A percentile compares a stretch with the other conserved stretches of the same genome.
These are phyloP conservation scores for Trachemys scripta DNA, from an alignment of 2,113 vertebrate genomes.

Conservation along the genomic window DNA sequence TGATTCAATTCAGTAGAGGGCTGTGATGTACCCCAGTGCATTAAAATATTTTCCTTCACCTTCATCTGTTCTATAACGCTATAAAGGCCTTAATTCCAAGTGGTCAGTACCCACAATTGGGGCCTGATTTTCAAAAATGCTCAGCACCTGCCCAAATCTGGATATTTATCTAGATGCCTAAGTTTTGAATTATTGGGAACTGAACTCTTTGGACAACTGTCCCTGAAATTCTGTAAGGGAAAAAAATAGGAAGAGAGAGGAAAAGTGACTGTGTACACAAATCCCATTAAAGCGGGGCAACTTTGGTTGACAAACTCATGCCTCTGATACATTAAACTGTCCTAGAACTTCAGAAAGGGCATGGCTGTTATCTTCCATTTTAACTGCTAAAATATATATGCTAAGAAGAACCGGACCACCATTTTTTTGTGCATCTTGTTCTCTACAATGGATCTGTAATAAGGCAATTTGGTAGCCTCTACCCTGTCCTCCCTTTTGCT, in stretches of 20 bases:
- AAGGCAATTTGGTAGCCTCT: neutral
- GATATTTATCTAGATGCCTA: neutral
- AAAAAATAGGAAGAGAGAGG: neutral
- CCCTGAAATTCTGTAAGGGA: neutral
- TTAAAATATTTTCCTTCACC: neutral
- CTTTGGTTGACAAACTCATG: neutral
- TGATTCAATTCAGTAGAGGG: neutral
- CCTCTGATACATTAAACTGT: neutral
- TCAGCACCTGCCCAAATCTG: neutral
- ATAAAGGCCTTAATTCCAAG: neutral
- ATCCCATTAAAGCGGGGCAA: neutral
- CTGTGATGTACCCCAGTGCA: neutral
- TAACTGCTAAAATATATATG: neutral
- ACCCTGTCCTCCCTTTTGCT: fast-evolving
- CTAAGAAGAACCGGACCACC: neutral
- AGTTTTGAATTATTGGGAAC: neutral
- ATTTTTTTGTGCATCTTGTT: neutral
- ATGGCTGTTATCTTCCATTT: neutral
- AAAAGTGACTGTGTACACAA: neutral
- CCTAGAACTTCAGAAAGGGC: neutral
- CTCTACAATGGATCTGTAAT: neutral
- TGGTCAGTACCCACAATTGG: neutral
- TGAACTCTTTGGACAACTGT: neutral
- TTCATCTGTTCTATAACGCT: neutral
- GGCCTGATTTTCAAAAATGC: neutral